phyloP scores from a whole-genome alignment of 2,888 invertebrate genomes.

The Caradrina kadenii region DNA sequence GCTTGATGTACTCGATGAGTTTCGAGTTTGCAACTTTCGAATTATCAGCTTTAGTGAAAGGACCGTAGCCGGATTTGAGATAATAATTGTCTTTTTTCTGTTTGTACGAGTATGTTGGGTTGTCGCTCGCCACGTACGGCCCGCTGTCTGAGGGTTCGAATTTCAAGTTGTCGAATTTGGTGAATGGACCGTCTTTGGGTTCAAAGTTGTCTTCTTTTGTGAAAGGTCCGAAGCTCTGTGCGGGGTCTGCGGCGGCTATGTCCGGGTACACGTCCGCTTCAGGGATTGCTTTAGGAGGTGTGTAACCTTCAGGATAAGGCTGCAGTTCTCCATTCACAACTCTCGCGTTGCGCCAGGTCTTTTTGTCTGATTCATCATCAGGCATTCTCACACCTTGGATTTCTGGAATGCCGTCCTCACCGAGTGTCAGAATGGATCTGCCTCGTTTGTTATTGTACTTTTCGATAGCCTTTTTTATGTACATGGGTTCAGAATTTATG shows the following conservation, averaged over 20 bases:
- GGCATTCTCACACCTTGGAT: constrained; percentile 96
- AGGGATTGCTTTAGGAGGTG: constrained; percentile 91
- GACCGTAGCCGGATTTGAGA: constrained; percentile 89
- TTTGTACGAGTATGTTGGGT: constrained; percentile 80
- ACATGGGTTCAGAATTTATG: constrained; percentile 92
- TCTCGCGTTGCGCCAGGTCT: constrained; percentile 96
- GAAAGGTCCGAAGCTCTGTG: constrained; percentile 90
- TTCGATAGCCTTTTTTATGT: constrained; percentile 88
- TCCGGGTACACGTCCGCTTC: constrained; percentile 90
- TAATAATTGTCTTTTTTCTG: constrained; percentile 85
- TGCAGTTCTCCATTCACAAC: constrained; percentile 96
- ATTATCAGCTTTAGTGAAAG: constrained; percentile 92
- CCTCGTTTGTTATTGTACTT: constrained; percentile 90
- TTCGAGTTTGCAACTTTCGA: constrained; percentile 90
- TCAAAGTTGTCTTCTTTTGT: constrained; percentile 91
- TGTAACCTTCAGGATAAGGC: constrained; percentile 93
- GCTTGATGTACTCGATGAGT: constrained; percentile 92
- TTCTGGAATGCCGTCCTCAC: constrained; percentile 94
- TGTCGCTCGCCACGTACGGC: constrained; percentile 81
- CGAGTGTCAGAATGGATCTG: constrained; percentile 92
- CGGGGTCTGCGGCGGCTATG: constrained; percentile 74
- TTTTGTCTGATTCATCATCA: constrained; percentile 95
- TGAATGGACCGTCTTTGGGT: constrained; percentile 90
- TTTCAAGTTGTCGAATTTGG: constrained; percentile 90
- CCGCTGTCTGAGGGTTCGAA: constrained; percentile 81